These are phyloP conservation scores for Penaeus japonicus DNA, from an alignment of 1,140 invertebrate species.

Conservation along the genomic window DNA sequence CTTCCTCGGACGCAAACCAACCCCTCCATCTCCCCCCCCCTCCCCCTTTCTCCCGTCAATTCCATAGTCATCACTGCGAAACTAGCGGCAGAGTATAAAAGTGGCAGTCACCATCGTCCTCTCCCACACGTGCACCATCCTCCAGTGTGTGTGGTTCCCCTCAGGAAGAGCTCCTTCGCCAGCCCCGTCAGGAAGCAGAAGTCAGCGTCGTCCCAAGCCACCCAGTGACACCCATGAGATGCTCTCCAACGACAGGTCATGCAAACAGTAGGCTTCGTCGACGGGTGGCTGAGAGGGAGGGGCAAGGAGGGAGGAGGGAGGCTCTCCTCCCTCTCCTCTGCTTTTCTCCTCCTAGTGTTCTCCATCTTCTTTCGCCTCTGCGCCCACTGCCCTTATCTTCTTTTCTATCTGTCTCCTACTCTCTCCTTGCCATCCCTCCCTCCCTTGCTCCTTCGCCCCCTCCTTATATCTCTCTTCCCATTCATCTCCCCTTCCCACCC, in stretches of 20 bases:
- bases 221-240: neutral
- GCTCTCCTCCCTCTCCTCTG: neutral
- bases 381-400: neutral
- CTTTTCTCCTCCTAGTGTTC: neutral
- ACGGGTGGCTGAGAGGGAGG: neutral
- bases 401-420: neutral
- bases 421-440: neutral
- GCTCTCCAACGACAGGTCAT: slow-evolving; percentile 42
- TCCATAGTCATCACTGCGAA: slow-evolving; percentile 55
- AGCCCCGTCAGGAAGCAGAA: too few relatives aligned
- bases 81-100: slow-evolving; percentile 48
- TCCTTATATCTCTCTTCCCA: neutral
- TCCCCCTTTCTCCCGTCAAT: slow-evolving; percentile 29
- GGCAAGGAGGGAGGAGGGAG: neutral
- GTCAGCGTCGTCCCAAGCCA: neutral
- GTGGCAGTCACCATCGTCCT: slow-evolving; percentile 39
- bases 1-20: neutral
- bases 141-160: slow-evolving; percentile 46
- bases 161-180: neutral
- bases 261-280: slow-evolving; percentile 20
- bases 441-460: neutral
- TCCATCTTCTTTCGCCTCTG: neutral
- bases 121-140: slow-evolving; percentile 51
- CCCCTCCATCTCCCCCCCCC: neutral
- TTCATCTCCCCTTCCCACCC: neutral